A percentile compares a stretch with the other conserved stretches of the same genome.
These are phyloP conservation scores for Cinclus mexicanus DNA, from an alignment of 2,113 vertebrate genomes.

Conservation along the genomic window DNA sequence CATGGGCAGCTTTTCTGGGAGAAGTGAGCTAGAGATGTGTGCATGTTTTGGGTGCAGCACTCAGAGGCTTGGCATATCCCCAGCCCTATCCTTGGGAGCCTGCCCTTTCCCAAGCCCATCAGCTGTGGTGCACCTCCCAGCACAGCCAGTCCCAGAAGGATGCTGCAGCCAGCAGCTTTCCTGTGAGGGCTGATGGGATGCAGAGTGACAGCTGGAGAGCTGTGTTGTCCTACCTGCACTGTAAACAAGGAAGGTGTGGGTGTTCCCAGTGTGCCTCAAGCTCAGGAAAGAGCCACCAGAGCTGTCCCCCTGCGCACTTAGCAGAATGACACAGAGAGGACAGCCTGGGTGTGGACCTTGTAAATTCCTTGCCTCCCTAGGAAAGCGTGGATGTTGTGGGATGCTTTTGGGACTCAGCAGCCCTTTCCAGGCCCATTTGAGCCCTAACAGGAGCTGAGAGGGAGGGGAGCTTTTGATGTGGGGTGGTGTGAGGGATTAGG, in stretches of 20 bases:
- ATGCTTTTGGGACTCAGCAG: neutral
- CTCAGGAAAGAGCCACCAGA: neutral
- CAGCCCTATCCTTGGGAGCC: neutral
- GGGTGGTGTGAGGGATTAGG: neutral
- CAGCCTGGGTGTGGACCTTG: too few species aligned
- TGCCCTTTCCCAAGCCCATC: neutral
- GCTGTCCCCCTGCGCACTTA: fast-evolving
- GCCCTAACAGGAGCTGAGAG: neutral
- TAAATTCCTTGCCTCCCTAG: neutral
- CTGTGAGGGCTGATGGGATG: neutral
- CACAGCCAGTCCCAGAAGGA: fast-evolving
- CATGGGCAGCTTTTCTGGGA: neutral
- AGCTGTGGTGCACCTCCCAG: neutral
- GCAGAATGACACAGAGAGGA: neutral
- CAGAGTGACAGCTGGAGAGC: neutral
- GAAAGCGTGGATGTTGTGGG: neutral
- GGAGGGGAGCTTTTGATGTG: neutral
- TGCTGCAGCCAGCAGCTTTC: neutral
- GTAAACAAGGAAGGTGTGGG: neutral
- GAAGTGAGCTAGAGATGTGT: neutral
- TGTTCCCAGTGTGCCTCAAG: neutral
- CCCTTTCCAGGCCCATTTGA: neutral
- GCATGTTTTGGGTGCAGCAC: neutral
- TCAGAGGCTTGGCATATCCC: neutral
- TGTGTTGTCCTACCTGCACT: neutral